phyloP scores from a whole-genome alignment of 2,888 invertebrate species.

The Cataglyphis livida region DNA sequence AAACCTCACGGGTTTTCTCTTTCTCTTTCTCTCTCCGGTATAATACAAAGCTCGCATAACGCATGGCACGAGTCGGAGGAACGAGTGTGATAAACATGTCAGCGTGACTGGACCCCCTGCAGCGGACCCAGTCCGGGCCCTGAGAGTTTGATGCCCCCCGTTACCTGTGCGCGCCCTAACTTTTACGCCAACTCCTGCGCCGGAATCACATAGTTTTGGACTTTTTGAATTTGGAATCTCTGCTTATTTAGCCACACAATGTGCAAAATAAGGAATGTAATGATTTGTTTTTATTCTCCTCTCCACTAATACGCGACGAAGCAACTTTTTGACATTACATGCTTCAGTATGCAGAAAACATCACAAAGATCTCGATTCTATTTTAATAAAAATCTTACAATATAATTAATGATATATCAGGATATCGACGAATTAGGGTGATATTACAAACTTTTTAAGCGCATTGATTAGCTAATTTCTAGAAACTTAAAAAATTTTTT shows the following conservation, averaged over 20 bases:
- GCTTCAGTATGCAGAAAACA: neutral
- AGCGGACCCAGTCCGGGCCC: slow-evolving; percentile 78
- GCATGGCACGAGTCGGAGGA: slow-evolving; percentile 78
- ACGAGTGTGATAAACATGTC: slow-evolving; percentile 85
- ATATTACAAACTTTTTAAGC: no score
- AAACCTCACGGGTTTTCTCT: slow-evolving; percentile 69
- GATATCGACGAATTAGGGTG: neutral
- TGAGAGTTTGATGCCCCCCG: slow-evolving; percentile 81
- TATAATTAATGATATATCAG: neutral
- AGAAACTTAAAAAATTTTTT: no score
- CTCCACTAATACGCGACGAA: neutral
- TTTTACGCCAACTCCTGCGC: slow-evolving; percentile 24
- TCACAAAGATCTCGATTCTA: neutral
- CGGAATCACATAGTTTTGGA: slow-evolving; percentile 13
- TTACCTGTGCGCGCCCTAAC: slow-evolving; percentile 67
- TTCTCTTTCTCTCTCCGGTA: slow-evolving; percentile 47
- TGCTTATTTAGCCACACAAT: neutral
- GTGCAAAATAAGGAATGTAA: neutral
- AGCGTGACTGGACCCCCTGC: slow-evolving; percentile 83
- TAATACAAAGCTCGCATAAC: slow-evolving; percentile 78
- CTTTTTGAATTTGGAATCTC: slow-evolving; percentile 13
- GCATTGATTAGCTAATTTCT: no score
- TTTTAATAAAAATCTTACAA: neutral
- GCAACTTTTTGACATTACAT: neutral
- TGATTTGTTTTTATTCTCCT: neutral